Conservation (phyloP, 1,140 invertebrate genomes). For the Drosophila orosa region DNA sequence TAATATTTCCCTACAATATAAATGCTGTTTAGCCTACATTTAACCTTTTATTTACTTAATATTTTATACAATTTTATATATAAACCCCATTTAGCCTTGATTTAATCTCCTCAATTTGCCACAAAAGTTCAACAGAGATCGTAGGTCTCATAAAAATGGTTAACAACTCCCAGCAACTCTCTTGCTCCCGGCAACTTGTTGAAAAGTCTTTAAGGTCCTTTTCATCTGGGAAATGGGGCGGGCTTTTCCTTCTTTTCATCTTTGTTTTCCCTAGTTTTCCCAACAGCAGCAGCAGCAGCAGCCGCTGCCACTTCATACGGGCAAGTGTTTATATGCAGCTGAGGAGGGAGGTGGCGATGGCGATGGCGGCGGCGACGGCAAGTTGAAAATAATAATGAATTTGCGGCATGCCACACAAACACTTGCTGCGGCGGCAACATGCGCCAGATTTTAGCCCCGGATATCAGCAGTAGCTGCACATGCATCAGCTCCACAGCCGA, state of each 20-base stretch:
- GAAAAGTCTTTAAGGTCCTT: constrained; percentile 36
- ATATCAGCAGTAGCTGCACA: constrained; percentile 76
- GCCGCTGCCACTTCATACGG: constrained; percentile 49
- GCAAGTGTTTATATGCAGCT: constrained; percentile 41
- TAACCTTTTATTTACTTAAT: not conserved
- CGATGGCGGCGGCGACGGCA: constrained; percentile 10
- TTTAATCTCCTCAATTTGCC: not conserved
- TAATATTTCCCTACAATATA: not conserved
- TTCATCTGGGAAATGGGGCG: constrained; percentile 4
- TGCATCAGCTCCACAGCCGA: constrained; percentile 53
- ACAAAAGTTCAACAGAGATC: constrained; percentile 11
- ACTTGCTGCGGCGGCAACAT: constrained; percentile 69
- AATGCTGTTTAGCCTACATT: too few species aligned
- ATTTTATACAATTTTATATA: not conserved
- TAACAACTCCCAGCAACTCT: constrained; percentile 14
- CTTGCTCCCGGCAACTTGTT: constrained; percentile 32
- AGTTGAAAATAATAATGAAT: constrained; percentile 77
- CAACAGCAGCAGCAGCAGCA: constrained; percentile 37
- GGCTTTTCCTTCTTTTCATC: constrained; percentile 10
- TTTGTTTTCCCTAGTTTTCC: constrained; percentile 22
- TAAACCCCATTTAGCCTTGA: not conserved
- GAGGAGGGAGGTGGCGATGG: constrained; percentile 3
- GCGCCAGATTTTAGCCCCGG: constrained; percentile 69
- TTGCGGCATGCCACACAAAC: constrained; percentile 78
- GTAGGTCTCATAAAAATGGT: constrained; percentile 16